Conservation (phyloP, 2,113 vertebrate species). For the human (Homo sapiens) region GRCh38 chr2:193222501-193223000, state of each 20-base stretch:
- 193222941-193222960: background rate
- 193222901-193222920: background rate
- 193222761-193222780: background rate
- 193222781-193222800: background rate
- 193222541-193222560: background rate
- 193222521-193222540: slow-evolving; percentile 16
- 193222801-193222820: background rate
- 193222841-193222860: no score
- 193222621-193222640: background rate
- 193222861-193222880: background rate
- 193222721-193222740: background rate
- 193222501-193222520: background rate
- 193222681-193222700: background rate
- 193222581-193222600: slow-evolving; percentile 14
- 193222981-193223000: background rate
- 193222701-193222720: background rate
- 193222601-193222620: slow-evolving; percentile 4
- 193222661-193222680: background rate
- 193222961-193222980: background rate
- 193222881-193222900: background rate
- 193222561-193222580: background rate
- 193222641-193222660: slow-evolving; percentile 20
- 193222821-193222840: background rate
- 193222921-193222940: background rate
- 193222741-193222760: background rate